Percentiles rank a stretch among this genome's conserved stretches.
These are phyloP conservation scores for Podabrus alpinus DNA, from an alignment of 2,888 invertebrate genomes.

Conservation along the genomic window DNA sequence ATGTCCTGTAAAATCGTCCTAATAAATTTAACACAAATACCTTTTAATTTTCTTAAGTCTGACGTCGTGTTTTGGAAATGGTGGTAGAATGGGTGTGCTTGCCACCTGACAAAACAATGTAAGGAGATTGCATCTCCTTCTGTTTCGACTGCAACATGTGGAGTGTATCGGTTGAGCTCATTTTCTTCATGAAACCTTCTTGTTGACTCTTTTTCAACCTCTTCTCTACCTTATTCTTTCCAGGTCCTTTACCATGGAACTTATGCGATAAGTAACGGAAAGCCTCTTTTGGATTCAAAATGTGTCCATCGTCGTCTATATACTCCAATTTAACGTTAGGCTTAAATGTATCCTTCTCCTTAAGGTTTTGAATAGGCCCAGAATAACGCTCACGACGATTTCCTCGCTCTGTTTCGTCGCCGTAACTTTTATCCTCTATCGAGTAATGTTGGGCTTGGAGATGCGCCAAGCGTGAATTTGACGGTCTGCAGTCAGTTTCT, in stretches of 20 bases:
- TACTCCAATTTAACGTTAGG: constrained; percentile 96
- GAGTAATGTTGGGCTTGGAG: constrained; percentile 80
- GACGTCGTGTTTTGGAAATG: constrained; percentile 46
- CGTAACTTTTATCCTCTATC: constrained; percentile 77
- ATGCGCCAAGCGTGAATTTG: constrained; percentile 73
- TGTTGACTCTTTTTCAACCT: constrained; percentile 92
- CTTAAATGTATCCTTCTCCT: constrained; percentile 87
- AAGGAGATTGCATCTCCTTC: constrained; percentile 90
- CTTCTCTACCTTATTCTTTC: constrained; percentile 98
- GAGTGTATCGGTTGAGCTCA: constrained; percentile 96
- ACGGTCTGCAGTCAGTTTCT: constrained; percentile 73
- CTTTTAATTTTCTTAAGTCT: not conserved
- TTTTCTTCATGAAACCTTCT: constrained; percentile 93
- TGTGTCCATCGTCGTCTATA: constrained; percentile 93
- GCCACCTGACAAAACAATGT: constrained; percentile 88
- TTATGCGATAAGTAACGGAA: constrained; percentile 95
- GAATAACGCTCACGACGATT: constrained; percentile 71
- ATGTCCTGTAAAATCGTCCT: not conserved
- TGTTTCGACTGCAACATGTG: constrained; percentile 95
- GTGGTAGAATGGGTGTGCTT: constrained; percentile 67
- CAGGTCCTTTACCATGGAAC: constrained; percentile 99
- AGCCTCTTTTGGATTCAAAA: constrained; percentile 93
- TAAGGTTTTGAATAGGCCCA: constrained; percentile 90
- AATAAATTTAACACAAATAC: not conserved
- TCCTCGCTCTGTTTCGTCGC: constrained; percentile 68